Percentiles rank a stretch among this genome's conserved stretches.
Conservation (phyloP, 92 coral and sea anemone species). For the Plumapathes pennacea region DNA sequence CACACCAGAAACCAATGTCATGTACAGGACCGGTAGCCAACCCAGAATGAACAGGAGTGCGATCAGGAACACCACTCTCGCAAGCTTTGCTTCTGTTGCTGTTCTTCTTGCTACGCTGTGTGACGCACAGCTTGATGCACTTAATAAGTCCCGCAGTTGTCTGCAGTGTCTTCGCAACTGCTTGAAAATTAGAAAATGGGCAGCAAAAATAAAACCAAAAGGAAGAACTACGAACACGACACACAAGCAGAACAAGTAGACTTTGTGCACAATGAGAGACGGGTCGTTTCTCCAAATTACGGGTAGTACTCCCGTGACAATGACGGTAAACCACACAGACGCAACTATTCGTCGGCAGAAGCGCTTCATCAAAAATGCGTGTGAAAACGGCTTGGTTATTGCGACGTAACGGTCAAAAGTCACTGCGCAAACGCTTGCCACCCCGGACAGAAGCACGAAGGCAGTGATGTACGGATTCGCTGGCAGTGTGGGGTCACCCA, state of each 20-base stretch:
- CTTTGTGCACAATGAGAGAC: slow-evolving; percentile 27
- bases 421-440: slow-evolving; percentile 56
- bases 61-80: slow-evolving; percentile 47
- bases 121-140: not conserved
- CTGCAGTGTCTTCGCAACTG: slow-evolving; percentile 32
- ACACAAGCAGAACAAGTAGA: slow-evolving; percentile 45
- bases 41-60: slow-evolving; percentile 43
- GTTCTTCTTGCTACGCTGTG: slow-evolving; percentile 14
- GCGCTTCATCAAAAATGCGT: slow-evolving; percentile 28
- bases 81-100: slow-evolving; percentile 48
- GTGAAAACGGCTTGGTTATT: slow-evolving; percentile 47
- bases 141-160: slow-evolving; percentile 4
- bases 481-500: slow-evolving; percentile 27
- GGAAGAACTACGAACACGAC: slow-evolving; percentile 58
- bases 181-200: slow-evolving; percentile 36
- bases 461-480: slow-evolving; percentile 37
- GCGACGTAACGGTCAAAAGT: slow-evolving; percentile 68
- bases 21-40: slow-evolving; percentile 61
- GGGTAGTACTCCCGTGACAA: slow-evolving; percentile 47
- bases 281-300: slow-evolving; percentile 39
- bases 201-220: slow-evolving; percentile 33
- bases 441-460: slow-evolving; percentile 59
- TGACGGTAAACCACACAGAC: slow-evolving; percentile 44
- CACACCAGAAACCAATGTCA: slow-evolving; percentile 44
- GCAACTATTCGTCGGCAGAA: slow-evolving; percentile 41